A percentile compares a stretch with the other conserved stretches of the same genome.
These are phyloP conservation scores for Taenioides sp. DNA, from an alignment of 2,797 vertebrate genomes.

Conservation along the genomic window DNA sequence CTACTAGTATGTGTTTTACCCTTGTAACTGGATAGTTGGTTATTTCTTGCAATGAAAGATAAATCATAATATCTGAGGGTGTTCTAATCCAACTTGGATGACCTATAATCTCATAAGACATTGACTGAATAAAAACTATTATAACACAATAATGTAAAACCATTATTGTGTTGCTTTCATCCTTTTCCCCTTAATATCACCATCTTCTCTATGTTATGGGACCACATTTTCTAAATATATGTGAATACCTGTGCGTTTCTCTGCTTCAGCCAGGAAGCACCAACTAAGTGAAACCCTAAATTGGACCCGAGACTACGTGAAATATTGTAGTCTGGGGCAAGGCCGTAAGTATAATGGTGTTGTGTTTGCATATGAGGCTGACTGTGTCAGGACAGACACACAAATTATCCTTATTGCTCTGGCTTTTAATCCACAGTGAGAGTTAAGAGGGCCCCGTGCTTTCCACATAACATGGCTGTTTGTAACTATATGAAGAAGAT, in stretches of 20 bases:
- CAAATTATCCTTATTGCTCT: constrained; percentile 42
- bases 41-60: background rate
- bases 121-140: background rate
- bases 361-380: constrained; percentile 33
- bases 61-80: background rate
- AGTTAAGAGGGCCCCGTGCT: constrained; percentile 30
- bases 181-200: constrained; percentile 24
- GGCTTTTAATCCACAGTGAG: constrained; percentile 46
- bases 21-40: background rate
- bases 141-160: no score
- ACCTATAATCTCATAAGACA: background rate
- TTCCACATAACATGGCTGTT: constrained; percentile 42
- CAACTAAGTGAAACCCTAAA: constrained; percentile 39
- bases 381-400: constrained; percentile 31
- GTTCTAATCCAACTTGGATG: background rate
- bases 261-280: constrained; percentile 38
- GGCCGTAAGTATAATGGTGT: constrained; percentile 30
- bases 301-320: constrained; percentile 43
- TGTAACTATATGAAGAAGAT: constrained; percentile 48
- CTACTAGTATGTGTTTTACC: background rate
- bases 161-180: background rate
- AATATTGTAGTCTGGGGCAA: constrained; percentile 36
- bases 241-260: background rate
- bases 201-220: constrained; percentile 22
- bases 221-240: constrained; percentile 20